Percentiles rank a stretch among this genome's conserved stretches.
Conservation (phyloP, 2,888 invertebrate genomes). For the Megastigmus dorsalis region DNA sequence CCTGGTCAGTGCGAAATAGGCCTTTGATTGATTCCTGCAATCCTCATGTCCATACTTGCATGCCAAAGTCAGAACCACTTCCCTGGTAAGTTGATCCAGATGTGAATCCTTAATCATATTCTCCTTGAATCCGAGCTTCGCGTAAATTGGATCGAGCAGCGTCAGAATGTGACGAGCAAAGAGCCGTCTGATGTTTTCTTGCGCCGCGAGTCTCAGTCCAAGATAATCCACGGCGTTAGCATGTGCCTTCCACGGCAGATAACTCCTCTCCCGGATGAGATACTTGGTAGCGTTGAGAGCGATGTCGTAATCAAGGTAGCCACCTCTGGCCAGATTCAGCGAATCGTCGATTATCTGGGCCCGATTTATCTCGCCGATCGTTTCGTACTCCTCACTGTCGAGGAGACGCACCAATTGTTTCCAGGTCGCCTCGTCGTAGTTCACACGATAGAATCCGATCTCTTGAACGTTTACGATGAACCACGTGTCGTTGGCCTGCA, state of each 20-base stretch:
- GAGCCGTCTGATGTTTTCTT: background rate
- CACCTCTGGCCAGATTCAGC: slow-evolving; percentile 82
- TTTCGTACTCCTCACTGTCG: slow-evolving; percentile 75
- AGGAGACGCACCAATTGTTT: slow-evolving; percentile 79
- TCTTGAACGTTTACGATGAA: slow-evolving; percentile 84
- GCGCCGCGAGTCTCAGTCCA: slow-evolving; percentile 56
- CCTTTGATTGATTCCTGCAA: slow-evolving; percentile 75
- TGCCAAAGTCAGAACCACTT: slow-evolving; percentile 76
- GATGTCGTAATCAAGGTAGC: slow-evolving; percentile 81
- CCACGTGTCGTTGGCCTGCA: slow-evolving; percentile 77
- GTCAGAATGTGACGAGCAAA: slow-evolving; percentile 64
- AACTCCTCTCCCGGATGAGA: slow-evolving; percentile 83
- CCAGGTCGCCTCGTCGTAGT: slow-evolving; percentile 87
- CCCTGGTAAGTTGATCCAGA: slow-evolving; percentile 76
- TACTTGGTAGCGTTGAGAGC: slow-evolving; percentile 87
- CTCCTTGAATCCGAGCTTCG: slow-evolving; percentile 74
- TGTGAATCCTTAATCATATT: slow-evolving; percentile 71
- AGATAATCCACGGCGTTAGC: slow-evolving; percentile 74
- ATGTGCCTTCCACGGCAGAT: slow-evolving; percentile 84
- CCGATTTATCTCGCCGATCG: slow-evolving; percentile 83
- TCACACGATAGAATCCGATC: slow-evolving; percentile 83
- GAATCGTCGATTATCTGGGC: slow-evolving; percentile 90
- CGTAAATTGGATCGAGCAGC: slow-evolving; percentile 75
- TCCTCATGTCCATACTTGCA: slow-evolving; percentile 77
- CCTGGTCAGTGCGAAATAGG: slow-evolving; percentile 10